These are phyloP conservation scores for Tethea ocularis DNA, from an alignment of 2,888 invertebrate genomes.

Conservation along the genomic window DNA sequence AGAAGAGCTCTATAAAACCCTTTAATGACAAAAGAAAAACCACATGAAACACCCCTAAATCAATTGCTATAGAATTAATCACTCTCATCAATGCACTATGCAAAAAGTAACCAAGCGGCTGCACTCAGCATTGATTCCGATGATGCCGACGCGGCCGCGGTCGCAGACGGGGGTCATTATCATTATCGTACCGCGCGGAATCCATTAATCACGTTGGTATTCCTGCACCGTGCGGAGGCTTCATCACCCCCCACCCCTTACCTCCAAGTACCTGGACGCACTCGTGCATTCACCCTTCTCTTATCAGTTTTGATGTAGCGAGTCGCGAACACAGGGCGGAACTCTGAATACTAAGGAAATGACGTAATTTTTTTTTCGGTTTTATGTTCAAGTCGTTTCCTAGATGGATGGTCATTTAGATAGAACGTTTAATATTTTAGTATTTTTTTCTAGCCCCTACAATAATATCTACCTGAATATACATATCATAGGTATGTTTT, in stretches of 20 bases:
- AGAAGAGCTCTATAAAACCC: background rate
- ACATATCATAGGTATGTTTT: no score
- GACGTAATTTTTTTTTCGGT: constrained; percentile 37
- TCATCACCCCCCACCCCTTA: constrained; percentile 47
- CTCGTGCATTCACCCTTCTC: constrained; percentile 80
- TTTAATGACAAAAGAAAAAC: constrained; percentile 18
- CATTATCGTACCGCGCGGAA: constrained; percentile 73
- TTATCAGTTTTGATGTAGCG: constrained; percentile 77
- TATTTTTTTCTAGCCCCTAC: constrained; percentile 2
- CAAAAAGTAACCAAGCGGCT: constrained; percentile 58
- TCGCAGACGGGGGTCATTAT: constrained; percentile 73
- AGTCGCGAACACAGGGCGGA: constrained; percentile 62
- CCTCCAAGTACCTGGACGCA: constrained; percentile 76
- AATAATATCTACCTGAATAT: background rate
- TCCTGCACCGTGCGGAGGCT: constrained; percentile 59
- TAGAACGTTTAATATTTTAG: constrained; percentile 21
- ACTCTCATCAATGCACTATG: constrained; percentile 54
- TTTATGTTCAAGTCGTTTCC: constrained; percentile 27
- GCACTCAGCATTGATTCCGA: constrained; percentile 68
- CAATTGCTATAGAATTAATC: constrained; percentile 21
- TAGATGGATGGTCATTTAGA: constrained; percentile 14
- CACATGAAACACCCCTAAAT: constrained; percentile 26
- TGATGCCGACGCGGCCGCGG: constrained; percentile 70
- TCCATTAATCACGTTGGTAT: constrained; percentile 82
- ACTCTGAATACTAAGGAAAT: constrained; percentile 58